A percentile compares a stretch with the other conserved stretches of the same genome.
Evolutionary conservation across 92 coral and sea anemone genomes (phyloP).

Genomic region (Epizoanthus fatuus): DNA sequence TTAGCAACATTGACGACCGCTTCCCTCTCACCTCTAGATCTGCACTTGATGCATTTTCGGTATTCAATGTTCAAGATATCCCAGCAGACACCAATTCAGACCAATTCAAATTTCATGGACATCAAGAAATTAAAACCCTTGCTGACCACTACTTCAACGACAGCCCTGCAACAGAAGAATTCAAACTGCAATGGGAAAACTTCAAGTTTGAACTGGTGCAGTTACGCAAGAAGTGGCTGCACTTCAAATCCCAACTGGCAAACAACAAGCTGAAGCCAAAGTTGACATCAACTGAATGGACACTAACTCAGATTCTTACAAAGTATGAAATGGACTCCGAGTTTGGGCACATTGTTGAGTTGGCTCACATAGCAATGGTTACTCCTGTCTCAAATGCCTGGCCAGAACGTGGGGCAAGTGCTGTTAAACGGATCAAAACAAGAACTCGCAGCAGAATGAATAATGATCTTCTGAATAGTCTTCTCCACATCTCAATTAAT

Average conservation of each 20-base stretch:
- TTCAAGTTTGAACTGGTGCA: conserved; percentile 44
- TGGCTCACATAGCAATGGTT: conserved; percentile 44
- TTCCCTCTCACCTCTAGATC: conserved; percentile 32
- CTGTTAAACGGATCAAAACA: conserved; percentile 47
- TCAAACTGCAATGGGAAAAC: conserved; percentile 38
- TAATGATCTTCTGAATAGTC: conserved; percentile 45
- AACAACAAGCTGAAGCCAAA: conserved; percentile 49
- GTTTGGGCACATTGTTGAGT: conserved; percentile 40
- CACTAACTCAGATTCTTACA: conserved; percentile 37
- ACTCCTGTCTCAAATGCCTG: conserved; percentile 55
- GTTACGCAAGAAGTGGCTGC: conserved; percentile 46
- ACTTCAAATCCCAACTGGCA: conserved; percentile 42
- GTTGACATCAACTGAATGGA: conserved; percentile 49
- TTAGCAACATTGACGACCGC: conserved; percentile 36
- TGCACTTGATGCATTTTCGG: conserved; percentile 37
- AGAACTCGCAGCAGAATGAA: conserved; percentile 46
- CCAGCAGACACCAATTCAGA: conserved; percentile 8
- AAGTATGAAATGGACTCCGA: conserved; percentile 4
- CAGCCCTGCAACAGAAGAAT: conserved; percentile 26
- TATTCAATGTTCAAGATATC: conserved; percentile 24
- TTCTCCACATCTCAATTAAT: conserved; percentile 30
- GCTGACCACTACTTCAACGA: conserved; percentile 37
- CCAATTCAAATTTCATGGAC: conserved; percentile 31
- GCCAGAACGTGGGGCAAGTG: conserved; percentile 55
- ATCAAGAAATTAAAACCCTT: conserved; percentile 35